Percentiles rank a stretch among this genome's conserved stretches.
These are phyloP conservation scores for Mimas tiliae DNA, from an alignment of 2,888 invertebrate species.

Conservation along the genomic window DNA sequence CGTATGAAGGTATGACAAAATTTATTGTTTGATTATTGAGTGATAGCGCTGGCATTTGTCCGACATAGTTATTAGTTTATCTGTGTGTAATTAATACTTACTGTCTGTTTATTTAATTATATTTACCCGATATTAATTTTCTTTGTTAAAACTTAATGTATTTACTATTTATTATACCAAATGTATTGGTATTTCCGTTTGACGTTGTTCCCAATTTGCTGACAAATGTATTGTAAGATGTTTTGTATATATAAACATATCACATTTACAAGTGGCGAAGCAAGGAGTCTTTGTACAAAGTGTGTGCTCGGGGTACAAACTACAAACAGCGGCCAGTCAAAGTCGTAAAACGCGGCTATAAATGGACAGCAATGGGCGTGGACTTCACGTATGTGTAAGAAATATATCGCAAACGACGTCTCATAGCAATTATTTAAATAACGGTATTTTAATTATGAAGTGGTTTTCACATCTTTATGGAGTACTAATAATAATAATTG, in stretches of 20 bases:
- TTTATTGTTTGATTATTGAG: slow-evolving; percentile 5
- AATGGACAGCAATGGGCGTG: slow-evolving; percentile 26
- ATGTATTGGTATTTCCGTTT: slow-evolving; percentile 5
- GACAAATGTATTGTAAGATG: no score
- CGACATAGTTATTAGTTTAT: slow-evolving; percentile 40
- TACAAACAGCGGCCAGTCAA: slow-evolving; percentile 17
- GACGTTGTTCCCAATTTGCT: not conserved
- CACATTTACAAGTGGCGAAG: slow-evolving; percentile 7
- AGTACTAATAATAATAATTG: no score
- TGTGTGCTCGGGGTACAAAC: slow-evolving; percentile 18
- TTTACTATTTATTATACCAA: not conserved
- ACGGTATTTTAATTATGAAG: not conserved
- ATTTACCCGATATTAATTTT: not conserved
- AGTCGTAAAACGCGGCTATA: slow-evolving; percentile 22
- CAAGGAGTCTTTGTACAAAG: slow-evolving; percentile 19
- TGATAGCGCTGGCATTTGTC: slow-evolving; percentile 6
- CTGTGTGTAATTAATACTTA: slow-evolving; percentile 20
- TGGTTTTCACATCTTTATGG: not conserved
- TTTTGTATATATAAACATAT: not conserved
- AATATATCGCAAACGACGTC: slow-evolving; percentile 31
- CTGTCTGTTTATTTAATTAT: slow-evolving; percentile 10
- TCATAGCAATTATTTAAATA: slow-evolving; percentile 31
- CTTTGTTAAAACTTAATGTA: not conserved
- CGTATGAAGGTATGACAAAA: no score
- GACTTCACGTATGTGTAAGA: slow-evolving; percentile 27